Evolutionary conservation across 2,888 invertebrate genomes (phyloP).

Genomic region (Phengaris arion): DNA sequence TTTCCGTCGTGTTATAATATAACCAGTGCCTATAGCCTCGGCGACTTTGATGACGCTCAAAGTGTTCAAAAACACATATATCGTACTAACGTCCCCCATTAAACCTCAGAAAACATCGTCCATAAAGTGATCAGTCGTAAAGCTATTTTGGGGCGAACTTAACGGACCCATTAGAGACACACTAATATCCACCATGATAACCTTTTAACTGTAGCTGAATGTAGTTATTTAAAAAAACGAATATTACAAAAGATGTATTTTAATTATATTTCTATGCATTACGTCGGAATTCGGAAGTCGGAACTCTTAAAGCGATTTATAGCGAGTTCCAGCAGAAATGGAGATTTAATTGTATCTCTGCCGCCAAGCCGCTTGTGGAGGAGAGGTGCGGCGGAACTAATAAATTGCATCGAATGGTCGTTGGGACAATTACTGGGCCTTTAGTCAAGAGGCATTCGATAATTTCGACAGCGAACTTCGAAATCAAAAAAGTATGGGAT

Average conservation of each 20-base stretch:
- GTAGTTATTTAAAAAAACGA: background rate
- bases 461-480: too few relatives aligned
- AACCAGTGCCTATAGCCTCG: too few relatives aligned
- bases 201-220: too few relatives aligned
- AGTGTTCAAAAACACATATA: background rate
- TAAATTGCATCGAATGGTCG: background rate
- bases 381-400: background rate
- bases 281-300: background rate
- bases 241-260: background rate
- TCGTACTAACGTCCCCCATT: background rate
- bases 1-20: background rate
- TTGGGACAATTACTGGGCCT: background rate
- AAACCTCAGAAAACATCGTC: background rate
- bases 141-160: background rate
- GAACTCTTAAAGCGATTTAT: background rate
- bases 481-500: too few relatives aligned
- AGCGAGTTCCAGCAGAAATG: background rate
- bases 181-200: background rate
- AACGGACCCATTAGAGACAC: background rate
- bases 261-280: background rate
- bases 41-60: slow-evolving; percentile 2
- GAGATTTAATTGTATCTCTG: background rate
- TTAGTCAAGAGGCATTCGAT: too few relatives aligned
- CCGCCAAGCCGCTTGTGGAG: background rate
- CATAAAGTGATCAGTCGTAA: background rate